These are phyloP conservation scores for Gadopsis marmoratus DNA, from an alignment of 2,797 vertebrate genomes.

Conservation along the genomic window DNA sequence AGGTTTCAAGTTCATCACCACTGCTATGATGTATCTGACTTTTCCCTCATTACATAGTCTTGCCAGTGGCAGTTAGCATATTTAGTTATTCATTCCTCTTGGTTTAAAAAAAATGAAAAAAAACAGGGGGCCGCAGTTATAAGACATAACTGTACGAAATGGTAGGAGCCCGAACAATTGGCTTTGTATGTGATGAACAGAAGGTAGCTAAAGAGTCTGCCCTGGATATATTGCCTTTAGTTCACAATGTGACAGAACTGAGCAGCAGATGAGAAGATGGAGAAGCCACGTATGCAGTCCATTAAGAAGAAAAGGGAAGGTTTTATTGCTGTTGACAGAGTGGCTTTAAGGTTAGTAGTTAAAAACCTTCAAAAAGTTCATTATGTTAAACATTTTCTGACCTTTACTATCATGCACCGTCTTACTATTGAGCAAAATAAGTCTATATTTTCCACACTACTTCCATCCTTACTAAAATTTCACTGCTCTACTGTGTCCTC, in stretches of 20 bases:
- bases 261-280: neutral
- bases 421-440: neutral
- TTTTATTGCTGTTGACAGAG: neutral
- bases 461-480: neutral
- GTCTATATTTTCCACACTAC: neutral
- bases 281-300: too few relatives aligned
- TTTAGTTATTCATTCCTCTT: neutral
- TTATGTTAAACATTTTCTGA: conserved; percentile 1
- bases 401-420: neutral
- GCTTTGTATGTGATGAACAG: neutral
- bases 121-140: neutral
- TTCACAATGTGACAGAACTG: neutral
- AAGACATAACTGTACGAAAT: neutral
- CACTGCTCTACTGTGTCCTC: neutral
- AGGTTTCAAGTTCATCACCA: neutral
- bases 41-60: neutral
- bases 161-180: neutral
- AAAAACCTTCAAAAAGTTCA: neutral
- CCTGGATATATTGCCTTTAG: neutral
- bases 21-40: neutral
- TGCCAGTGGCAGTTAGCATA: neutral
- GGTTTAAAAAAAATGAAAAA: neutral
- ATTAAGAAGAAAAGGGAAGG: neutral
- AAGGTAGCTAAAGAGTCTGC: too few relatives aligned
- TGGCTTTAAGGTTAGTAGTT: neutral